A percentile compares a stretch with the other conserved stretches of the same genome.
Conservation (phyloP, 2,113 vertebrate genomes). For the Polypterus senegalus region DNA sequence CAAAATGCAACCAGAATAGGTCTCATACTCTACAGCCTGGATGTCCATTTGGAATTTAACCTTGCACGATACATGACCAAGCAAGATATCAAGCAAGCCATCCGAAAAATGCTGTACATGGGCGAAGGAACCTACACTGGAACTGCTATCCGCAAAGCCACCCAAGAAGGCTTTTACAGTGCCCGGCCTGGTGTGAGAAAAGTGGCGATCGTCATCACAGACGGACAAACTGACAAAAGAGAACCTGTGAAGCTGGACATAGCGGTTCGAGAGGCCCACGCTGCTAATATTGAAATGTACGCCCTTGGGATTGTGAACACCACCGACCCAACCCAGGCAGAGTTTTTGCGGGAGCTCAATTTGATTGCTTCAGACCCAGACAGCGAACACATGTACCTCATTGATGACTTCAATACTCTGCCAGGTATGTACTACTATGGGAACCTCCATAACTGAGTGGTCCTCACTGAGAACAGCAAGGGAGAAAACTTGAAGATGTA, state of each 20-base stretch:
- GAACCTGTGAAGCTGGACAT: slow-evolving; percentile 72
- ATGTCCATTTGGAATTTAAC: slow-evolving; percentile 69
- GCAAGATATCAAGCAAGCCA: slow-evolving; percentile 68
- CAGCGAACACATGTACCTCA: slow-evolving; percentile 74
- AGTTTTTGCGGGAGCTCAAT: slow-evolving; percentile 73
- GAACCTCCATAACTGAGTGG: neutral
- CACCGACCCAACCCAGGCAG: slow-evolving; percentile 61
- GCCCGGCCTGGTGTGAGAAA: slow-evolving; percentile 64
- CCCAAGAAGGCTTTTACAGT: slow-evolving; percentile 71
- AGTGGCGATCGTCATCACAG: slow-evolving; percentile 76
- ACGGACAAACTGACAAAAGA: slow-evolving; percentile 73
- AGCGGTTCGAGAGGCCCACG: slow-evolving; percentile 69
- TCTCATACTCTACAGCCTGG: slow-evolving; percentile 74
- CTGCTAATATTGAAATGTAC: slow-evolving; percentile 80
- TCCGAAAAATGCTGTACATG: slow-evolving; percentile 73
- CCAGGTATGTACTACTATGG: slow-evolving; percentile 48
- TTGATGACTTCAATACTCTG: slow-evolving; percentile 77
- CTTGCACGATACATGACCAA: slow-evolving; percentile 57
- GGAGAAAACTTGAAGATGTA: too few species aligned
- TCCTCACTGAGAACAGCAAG: too few species aligned
- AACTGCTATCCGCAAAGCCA: slow-evolving; percentile 74
- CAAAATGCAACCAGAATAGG: slow-evolving; percentile 75
- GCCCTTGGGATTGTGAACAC: slow-evolving; percentile 77
- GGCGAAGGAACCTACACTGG: slow-evolving; percentile 80
- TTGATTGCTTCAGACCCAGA: slow-evolving; percentile 83